Evolutionary conservation across 2,797 vertebrate species (phyloP).

Genomic region (Adelosebastes latens): DNA sequence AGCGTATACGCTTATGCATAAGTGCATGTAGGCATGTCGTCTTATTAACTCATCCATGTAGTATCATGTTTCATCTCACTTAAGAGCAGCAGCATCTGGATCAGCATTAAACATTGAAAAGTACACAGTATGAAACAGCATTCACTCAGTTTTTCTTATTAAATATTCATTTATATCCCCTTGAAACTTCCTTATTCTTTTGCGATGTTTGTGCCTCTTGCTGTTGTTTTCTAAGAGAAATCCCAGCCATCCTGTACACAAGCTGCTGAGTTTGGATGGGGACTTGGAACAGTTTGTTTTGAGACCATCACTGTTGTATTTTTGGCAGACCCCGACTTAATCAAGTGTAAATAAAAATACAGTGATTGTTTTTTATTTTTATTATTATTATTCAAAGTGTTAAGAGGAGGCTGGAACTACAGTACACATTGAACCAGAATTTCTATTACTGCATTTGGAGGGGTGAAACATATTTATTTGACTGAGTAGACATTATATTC

Average conservation of each 20-base stretch:
- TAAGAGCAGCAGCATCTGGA: slow-evolving; percentile 83
- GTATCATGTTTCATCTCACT: slow-evolving; percentile 78
- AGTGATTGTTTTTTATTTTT: neutral
- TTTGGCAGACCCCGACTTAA: slow-evolving; percentile 13
- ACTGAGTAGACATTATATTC: neutral
- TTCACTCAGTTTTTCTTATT: slow-evolving; percentile 66
- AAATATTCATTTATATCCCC: slow-evolving; percentile 72
- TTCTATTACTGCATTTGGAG: neutral
- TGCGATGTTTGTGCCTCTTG: slow-evolving; percentile 31
- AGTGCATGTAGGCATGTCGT: slow-evolving; percentile 40
- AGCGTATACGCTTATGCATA: slow-evolving; percentile 16
- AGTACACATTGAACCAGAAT: neutral
- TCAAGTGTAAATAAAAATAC: slow-evolving; percentile 16
- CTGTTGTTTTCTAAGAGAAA: slow-evolving; percentile 14
- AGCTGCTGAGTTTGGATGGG: slow-evolving; percentile 1
- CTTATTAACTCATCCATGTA: slow-evolving; percentile 70
- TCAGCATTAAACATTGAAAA: slow-evolving; percentile 81
- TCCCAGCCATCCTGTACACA: slow-evolving; percentile 18
- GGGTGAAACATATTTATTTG: neutral
- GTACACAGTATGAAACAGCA: slow-evolving; percentile 61
- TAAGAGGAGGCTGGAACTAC: neutral
- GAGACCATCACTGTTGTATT: slow-evolving; percentile 1
- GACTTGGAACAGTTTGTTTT: slow-evolving; percentile 6
- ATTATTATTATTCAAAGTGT: neutral
- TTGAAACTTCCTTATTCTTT: slow-evolving; percentile 53